Evolutionary conservation across 2,888 invertebrate species (phyloP).

Genomic region (Metellina segmentata): DNA sequence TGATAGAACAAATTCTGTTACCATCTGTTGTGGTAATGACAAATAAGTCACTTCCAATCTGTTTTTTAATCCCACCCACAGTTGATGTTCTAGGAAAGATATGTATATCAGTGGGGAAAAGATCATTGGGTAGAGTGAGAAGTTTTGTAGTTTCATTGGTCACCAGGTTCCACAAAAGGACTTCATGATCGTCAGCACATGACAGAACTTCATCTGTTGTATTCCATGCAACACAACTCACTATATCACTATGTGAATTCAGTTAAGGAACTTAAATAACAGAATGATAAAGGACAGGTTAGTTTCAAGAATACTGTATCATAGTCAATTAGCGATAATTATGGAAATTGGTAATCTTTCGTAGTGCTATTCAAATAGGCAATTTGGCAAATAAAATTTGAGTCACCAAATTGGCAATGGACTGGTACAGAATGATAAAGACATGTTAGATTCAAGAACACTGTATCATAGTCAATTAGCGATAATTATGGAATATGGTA

Average conservation of each 20-base stretch:
- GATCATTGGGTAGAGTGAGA: constrained; percentile 89
- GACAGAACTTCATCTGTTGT: constrained; percentile 96
- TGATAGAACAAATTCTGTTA: constrained; percentile 80
- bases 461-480: no score
- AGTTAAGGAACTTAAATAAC: constrained; percentile 14
- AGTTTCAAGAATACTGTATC: no score
- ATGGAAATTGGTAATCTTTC: no score
- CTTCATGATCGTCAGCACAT: constrained; percentile 93
- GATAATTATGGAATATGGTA: no score
- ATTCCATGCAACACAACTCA: constrained; percentile 95
- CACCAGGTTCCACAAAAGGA: constrained; percentile 93
- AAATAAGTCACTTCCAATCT: constrained; percentile 87
- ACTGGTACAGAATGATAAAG: no score
- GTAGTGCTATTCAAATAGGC: no score
- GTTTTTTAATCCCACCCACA: constrained; percentile 79
- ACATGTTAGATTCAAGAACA: no score
- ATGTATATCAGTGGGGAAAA: constrained; percentile 94
- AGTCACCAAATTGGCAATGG: no score
- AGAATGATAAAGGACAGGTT: background rate
- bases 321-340: no score
- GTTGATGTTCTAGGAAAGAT: constrained; percentile 87
- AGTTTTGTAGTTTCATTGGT: constrained; percentile 89
- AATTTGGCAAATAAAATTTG: no score
- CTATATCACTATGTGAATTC: constrained; percentile 84
- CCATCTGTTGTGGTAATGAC: constrained; percentile 94